These are phyloP conservation scores for Argyra leucocephala DNA, from an alignment of 2,888 invertebrate genomes.

Conservation along the genomic window DNA sequence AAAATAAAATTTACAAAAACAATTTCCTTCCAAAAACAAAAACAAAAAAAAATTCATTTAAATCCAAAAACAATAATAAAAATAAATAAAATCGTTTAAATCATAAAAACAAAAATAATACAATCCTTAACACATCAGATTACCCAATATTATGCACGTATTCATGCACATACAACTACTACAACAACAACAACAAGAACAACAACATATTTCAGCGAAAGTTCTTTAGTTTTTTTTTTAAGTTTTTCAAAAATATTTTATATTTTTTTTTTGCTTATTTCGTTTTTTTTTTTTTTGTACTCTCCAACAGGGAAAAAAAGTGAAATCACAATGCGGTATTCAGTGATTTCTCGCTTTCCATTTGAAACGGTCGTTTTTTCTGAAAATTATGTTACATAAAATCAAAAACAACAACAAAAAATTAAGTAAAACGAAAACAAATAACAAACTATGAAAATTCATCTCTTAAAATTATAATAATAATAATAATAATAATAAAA, in stretches of 20 bases:
- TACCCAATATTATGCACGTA: too few relatives aligned
- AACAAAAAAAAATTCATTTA: too few relatives aligned
- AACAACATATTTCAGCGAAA: neutral
- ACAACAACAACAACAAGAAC: neutral
- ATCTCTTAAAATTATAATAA: too few relatives aligned
- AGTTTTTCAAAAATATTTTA: neutral
- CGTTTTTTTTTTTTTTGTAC: neutral
- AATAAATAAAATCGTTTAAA: too few relatives aligned
- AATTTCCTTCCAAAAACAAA: too few relatives aligned
- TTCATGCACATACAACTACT: neutral
- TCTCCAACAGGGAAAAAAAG: neutral
- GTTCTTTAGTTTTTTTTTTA: neutral
- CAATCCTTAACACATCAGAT: too few relatives aligned
- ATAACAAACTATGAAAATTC: neutral
- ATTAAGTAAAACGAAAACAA: neutral
- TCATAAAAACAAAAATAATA: too few relatives aligned
- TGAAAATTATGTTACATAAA: neutral
- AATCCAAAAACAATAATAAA: too few relatives aligned
- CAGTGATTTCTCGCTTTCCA: neutral
- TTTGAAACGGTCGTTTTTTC: neutral
- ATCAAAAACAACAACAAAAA: neutral
- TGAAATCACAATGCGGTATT: slow-evolving; percentile 3
- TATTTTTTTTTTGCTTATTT: neutral
- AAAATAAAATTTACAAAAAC: too few relatives aligned
- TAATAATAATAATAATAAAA: neutral